Conservation (phyloP, 2,113 vertebrate genomes). For the Pleuronectes platessa region DNA sequence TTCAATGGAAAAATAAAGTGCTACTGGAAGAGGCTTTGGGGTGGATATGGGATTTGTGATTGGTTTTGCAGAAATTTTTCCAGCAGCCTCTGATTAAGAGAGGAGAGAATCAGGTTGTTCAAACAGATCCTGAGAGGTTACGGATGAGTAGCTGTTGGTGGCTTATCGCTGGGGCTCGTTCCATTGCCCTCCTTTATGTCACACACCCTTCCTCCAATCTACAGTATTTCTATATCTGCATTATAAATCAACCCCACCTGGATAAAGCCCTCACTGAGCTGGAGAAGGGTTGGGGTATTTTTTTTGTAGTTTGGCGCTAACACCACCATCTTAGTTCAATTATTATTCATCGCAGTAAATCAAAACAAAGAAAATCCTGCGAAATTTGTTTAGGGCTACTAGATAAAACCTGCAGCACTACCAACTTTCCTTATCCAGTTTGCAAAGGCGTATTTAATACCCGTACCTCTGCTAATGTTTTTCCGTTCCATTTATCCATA, state of each 20-base stretch:
- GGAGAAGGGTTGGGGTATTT: background rate
- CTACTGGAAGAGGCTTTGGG: conserved; percentile 59
- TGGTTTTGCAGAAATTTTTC: conserved; percentile 79
- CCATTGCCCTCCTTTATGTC: conserved; percentile 34
- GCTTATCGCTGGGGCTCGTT: conserved; percentile 43
- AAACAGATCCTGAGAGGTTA: conserved; percentile 63
- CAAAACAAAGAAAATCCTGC: conserved; percentile 5
- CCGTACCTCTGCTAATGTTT: background rate
- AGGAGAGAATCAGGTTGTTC: conserved; percentile 55
- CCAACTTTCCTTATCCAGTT: background rate
- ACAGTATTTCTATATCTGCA: conserved; percentile 28
- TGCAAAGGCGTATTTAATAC: background rate
- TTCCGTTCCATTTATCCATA: conserved; percentile 64
- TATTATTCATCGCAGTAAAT: conserved; percentile 1
- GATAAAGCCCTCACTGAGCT: conserved; percentile 5
- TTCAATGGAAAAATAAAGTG: conserved; percentile 79
- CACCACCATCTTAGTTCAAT: conserved; percentile 3
- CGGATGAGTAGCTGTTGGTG: conserved; percentile 52
- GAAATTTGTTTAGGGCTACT: conserved; percentile 15
- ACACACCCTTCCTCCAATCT: conserved; percentile 9
- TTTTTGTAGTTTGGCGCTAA: background rate
- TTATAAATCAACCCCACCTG: conserved; percentile 33
- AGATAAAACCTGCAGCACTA: background rate
- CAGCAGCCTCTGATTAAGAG: conserved; percentile 57
- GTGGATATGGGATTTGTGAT: conserved; percentile 71